Evolutionary conservation across 1,140 invertebrate genomes (phyloP), one percentile per base, ranked within the genome.

Genomic region (Papilio dardanus): DNA sequence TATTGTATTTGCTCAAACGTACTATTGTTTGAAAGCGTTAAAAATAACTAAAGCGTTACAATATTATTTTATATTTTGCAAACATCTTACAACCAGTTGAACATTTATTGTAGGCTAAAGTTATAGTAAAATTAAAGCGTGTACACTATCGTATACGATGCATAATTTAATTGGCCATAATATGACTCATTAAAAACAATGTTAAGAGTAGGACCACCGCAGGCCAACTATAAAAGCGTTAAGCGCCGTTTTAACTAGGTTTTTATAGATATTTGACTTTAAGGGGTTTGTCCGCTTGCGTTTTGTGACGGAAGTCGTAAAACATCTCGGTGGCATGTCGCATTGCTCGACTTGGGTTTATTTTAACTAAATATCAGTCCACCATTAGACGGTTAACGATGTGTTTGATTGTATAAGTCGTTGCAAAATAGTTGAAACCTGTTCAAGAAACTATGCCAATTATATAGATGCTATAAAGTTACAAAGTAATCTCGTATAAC

Each of bases 131-230:
- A 50, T 50, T 50, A 62, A 62, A 58, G 19, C 19, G 19, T 54
- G 3, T 24, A 62, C 12, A 30, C 54, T 7, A 24, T 24, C 28
- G 2, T 3, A 14, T 62, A 62, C 24, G 62, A 19, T 33, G 24
- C 24, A 62, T 62, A 62, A 62, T 62, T 69, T 69, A 69, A 69
- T 69, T 69, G 35, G 67, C 21, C 67, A 40, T 69, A 42, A 42
- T 69, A 10, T 69, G 35, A 40, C 35, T 69, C 67, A 69, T 69
- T 69, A 69, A 69, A 69, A 69, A 69, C 67, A 69, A 69, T 69
- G 67, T 69, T 69, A 69, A 69, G 67, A 69, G 75, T 71, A n/a
- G 58, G 67, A 76, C 75, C 75, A 71, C 68, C 71, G 76, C 58
- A 74, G 21, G 67, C 42, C 46, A 28, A 71, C 58, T 42, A 62